Conservation (phyloP, 2,888 invertebrate genomes). For the Phlogophora meticulosa region DNA sequence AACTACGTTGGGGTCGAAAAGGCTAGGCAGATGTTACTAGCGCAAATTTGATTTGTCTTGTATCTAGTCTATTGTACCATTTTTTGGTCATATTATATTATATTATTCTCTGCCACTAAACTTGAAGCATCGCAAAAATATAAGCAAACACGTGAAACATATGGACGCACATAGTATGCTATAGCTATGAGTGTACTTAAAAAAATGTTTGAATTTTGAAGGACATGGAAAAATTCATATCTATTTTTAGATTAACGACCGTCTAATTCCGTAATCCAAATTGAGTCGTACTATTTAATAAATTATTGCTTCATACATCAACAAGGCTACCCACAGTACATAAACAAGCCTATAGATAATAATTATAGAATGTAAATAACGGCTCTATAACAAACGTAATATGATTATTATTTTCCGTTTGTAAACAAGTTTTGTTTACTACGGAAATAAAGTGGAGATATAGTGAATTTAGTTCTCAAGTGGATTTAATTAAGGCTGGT, state of each 20-base stretch:
- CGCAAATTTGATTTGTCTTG: no score
- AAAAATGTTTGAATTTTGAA: background rate
- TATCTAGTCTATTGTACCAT: no score
- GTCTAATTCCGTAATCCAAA: background rate
- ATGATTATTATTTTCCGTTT: conserved; percentile 4
- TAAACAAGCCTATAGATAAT: conserved; percentile 33
- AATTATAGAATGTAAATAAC: conserved; percentile 26
- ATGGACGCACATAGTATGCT: no score
- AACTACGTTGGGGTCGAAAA: no score
- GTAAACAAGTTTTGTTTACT: conserved; percentile 55
- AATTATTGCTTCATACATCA: conserved; percentile 9
- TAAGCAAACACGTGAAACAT: no score
- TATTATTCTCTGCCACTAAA: no score
- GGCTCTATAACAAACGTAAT: conserved; percentile 39
- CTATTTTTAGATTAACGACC: background rate
- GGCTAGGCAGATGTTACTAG: no score
- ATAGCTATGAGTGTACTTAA: background rate
- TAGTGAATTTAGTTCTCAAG: conserved; percentile 38
- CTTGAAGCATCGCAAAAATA: no score
- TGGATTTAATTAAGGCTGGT: conserved; percentile 44
- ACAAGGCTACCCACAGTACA: conserved; percentile 22
- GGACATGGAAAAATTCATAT: background rate
- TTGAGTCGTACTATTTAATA: background rate
- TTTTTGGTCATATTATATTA: no score
- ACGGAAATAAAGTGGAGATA: conserved; percentile 47